Conservation (phyloP, 1,140 invertebrate species). For the Scaptomyza pallida region DNA sequence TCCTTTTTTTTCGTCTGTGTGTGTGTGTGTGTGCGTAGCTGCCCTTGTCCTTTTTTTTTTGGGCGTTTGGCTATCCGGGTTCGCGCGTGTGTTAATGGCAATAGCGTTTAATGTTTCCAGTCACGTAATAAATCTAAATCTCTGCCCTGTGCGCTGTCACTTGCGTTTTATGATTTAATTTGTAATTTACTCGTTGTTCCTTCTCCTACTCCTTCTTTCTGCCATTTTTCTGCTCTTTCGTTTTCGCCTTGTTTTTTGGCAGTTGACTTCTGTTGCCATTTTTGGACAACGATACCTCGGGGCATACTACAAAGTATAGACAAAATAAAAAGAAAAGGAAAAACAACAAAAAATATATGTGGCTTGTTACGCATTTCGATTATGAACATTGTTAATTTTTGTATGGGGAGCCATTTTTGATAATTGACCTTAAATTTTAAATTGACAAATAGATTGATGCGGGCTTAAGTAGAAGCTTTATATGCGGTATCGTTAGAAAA, state of each 20-base stretch:
- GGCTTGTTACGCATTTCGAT: conserved; percentile 64
- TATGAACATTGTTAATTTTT: conserved; percentile 51
- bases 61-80: neutral
- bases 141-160: conserved; percentile 79
- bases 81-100: conserved; percentile 77
- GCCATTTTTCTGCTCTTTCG: conserved; percentile 11
- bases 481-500: neutral
- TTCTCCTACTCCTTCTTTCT: conserved; percentile 1
- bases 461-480: conserved; percentile 1
- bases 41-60: neutral
- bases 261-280: conserved; percentile 74
- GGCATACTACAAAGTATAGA: conserved; percentile 45
- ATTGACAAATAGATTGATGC: conserved; percentile 2
- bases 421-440: conserved; percentile 25
- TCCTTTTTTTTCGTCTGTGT: neutral
- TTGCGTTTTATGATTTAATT: conserved; percentile 83
- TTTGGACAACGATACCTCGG: conserved; percentile 72
- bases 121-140: conserved; percentile 83
- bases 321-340: neutral
- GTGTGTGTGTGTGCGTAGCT: too few species aligned
- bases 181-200: conserved; percentile 77
- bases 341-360: conserved; percentile 57
- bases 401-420: conserved; percentile 49
- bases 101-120: conserved; percentile 80
- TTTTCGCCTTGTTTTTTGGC: conserved; percentile 39